Percentiles rank a stretch among this genome's conserved stretches.
phyloP scores from a whole-genome alignment of 1,140 invertebrate genomes.

The Nomia melanderi region DNA sequence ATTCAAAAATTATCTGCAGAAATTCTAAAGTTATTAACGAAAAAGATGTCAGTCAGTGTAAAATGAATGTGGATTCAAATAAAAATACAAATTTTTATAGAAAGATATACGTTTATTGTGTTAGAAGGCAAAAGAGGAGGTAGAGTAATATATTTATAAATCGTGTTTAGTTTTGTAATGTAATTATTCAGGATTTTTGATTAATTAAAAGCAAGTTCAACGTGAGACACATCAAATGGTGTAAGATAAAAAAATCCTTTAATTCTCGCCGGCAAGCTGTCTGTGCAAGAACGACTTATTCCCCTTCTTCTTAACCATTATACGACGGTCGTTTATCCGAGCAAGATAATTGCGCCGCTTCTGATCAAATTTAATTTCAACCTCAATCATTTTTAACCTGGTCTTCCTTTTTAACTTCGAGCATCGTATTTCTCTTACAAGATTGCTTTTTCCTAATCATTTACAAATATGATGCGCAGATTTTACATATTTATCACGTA shows the following conservation, averaged over 20 bases:
- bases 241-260: constrained; percentile 77
- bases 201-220: constrained; percentile 74
- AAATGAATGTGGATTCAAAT: no score
- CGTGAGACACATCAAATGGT: constrained; percentile 65
- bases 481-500: neutral
- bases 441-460: neutral
- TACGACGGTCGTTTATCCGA: constrained; percentile 64
- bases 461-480: neutral
- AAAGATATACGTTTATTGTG: no score
- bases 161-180: constrained; percentile 64
- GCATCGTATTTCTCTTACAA: neutral
- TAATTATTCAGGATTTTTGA: constrained; percentile 74
- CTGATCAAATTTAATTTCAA: constrained; percentile 73
- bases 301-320: constrained; percentile 59
- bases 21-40: no score
- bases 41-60: no score
- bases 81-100: no score
- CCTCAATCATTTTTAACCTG: constrained; percentile 21
- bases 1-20: no score
- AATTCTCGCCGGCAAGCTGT: constrained; percentile 72
- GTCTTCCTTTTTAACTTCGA: constrained; percentile 11
- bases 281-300: constrained; percentile 37
- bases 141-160: constrained; percentile 5
- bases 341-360: constrained; percentile 69
- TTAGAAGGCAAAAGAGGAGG: no score